Percentiles rank a stretch among this genome's conserved stretches.
Evolutionary conservation across 2,797 vertebrate genomes (phyloP).

Genomic region (Mus spretus): DNA sequence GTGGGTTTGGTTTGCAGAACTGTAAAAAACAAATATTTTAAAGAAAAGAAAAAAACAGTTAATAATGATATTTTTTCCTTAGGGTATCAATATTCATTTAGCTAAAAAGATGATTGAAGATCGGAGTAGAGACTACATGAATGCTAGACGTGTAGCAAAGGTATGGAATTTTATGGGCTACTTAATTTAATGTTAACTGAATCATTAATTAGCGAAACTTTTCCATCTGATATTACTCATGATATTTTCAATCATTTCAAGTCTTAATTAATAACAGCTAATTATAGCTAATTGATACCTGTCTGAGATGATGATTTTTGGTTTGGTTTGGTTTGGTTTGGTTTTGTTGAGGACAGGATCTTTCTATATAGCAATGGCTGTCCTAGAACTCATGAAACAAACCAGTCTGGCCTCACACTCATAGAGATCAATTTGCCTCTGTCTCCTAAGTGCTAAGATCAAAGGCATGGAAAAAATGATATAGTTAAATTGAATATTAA

Average conservation of each 20-base stretch:
- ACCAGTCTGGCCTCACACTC: not conserved
- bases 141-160: constrained; percentile 98
- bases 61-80: constrained; percentile 69
- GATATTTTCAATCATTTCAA: constrained; percentile 44
- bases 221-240: constrained; percentile 38
- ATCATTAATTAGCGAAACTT: not conserved
- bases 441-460: not conserved
- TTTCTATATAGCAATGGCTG: not conserved
- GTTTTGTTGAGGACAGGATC: not conserved
- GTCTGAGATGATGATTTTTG: constrained; percentile 11
- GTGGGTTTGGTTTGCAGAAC: not conserved
- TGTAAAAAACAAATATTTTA: not conserved
- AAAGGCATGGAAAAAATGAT: not conserved
- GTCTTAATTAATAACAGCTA: constrained; percentile 39
- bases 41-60: not conserved
- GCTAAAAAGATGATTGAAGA: constrained; percentile 99
- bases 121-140: constrained; percentile 99
- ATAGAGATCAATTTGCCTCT: not conserved
- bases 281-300: not conserved
- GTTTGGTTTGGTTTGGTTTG: not conserved
- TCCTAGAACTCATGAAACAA: not conserved
- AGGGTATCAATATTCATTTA: constrained; percentile 99
- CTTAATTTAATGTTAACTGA: constrained; percentile 33
- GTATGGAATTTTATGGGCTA: constrained; percentile 86
- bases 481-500: constrained; percentile 66